Conservation (phyloP, 1,140 invertebrate species). For the Brachionus manjavacas region DNA sequence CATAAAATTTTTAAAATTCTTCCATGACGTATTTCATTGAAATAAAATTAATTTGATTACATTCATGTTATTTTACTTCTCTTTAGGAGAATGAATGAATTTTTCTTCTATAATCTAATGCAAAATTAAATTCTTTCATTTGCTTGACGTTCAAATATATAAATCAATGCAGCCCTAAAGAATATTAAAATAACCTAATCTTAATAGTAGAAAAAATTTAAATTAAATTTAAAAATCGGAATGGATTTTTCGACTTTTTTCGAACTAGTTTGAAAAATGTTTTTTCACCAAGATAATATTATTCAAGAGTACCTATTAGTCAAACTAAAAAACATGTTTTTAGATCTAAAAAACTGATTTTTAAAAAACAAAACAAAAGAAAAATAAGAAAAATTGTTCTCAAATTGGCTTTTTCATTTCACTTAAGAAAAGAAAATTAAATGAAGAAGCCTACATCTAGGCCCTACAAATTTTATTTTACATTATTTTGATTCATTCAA, state of each 20-base stretch:
- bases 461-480: neutral
- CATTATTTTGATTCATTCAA: neutral
- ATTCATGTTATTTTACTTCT: neutral
- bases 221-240: neutral
- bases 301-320: neutral
- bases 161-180: neutral
- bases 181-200: neutral
- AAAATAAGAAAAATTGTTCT: too few relatives aligned
- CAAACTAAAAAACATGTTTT: neutral
- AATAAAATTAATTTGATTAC: neutral
- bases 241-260: neutral
- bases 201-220: neutral
- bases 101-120: neutral
- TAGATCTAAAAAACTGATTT: neutral
- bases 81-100: neutral
- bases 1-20: neutral
- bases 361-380: neutral
- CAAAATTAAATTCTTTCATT: too few relatives aligned
- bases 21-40: neutral
- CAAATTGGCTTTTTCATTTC: neutral
- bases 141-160: too few relatives aligned
- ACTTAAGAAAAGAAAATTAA: neutral
- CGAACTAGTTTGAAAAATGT: neutral
- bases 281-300: neutral
- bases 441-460: neutral